Evolutionary conservation across 1,140 invertebrate genomes (phyloP).

Genomic region (Laupala kohalensis): DNA sequence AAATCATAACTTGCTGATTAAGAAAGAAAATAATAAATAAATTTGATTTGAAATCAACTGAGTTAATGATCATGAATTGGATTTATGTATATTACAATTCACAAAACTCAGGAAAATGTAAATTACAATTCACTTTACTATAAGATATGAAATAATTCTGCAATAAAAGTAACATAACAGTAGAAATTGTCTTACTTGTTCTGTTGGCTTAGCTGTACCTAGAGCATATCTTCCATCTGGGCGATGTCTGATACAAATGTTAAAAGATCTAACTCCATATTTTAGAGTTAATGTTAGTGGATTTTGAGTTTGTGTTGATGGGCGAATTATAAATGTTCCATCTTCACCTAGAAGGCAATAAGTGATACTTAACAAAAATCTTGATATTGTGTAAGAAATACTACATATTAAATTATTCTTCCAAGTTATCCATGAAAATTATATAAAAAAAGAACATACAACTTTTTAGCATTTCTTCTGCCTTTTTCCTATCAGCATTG

Average conservation of each 20-base stretch:
- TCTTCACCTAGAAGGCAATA: slow-evolving; percentile 10
- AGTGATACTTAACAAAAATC: background rate
- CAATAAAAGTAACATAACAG: background rate
- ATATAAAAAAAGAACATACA: background rate
- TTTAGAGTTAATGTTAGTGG: slow-evolving; percentile 11
- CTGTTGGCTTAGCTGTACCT: slow-evolving; percentile 14
- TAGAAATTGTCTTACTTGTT: too few species aligned
- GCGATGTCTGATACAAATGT: slow-evolving; percentile 12
- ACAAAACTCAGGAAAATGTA: too few species aligned
- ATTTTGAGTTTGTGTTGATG: slow-evolving; percentile 15
- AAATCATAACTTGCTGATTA: too few species aligned
- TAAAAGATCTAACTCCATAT: slow-evolving; percentile 13
- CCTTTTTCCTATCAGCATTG: slow-evolving; percentile 11
- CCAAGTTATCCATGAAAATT: background rate
- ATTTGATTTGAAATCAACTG: too few species aligned
- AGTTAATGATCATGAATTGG: too few species aligned
- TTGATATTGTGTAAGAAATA: background rate
- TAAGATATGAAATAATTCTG: too few species aligned
- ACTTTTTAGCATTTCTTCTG: slow-evolving; percentile 12
- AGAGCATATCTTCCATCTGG: slow-evolving; percentile 12
- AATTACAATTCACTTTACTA: too few species aligned
- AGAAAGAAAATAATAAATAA: too few species aligned
- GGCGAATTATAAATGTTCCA: slow-evolving; percentile 14
- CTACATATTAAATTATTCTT: background rate
- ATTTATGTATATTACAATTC: too few species aligned